phyloP scores from a whole-genome alignment of 1,140 invertebrate genomes.

The Cotesia typhae region DNA sequence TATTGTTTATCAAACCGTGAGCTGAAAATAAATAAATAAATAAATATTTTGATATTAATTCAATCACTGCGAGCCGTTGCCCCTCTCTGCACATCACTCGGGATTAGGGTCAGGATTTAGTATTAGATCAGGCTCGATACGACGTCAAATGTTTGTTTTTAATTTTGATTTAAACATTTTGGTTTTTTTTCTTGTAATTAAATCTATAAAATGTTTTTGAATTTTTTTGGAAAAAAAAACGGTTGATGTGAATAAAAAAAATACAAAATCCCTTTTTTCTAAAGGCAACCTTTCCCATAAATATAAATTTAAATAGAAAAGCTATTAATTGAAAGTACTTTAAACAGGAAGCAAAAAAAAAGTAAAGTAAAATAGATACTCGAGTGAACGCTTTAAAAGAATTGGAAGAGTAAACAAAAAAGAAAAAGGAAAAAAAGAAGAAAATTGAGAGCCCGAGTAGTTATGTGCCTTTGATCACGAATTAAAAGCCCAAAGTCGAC shows the following conservation, averaged over 20 bases:
- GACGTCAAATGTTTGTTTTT: no score
- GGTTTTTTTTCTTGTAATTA: no score
- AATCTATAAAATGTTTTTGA: no score
- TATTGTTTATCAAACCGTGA: neutral
- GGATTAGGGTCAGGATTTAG: no score
- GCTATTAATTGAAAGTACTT: neutral
- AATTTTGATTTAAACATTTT: no score
- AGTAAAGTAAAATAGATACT: neutral
- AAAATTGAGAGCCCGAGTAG: slow-evolving; percentile 24
- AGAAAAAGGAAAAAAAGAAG: slow-evolving; percentile 8
- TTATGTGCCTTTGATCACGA: slow-evolving; percentile 61
- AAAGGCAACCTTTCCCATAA: neutral
- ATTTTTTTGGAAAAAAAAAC: no score
- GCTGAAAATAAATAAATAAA: slow-evolving; percentile 29
- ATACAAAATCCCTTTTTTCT: neutral
- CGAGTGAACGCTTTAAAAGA: slow-evolving; percentile 1
- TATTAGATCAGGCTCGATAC: no score
- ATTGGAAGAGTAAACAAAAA: neutral
- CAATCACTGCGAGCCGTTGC: no score
- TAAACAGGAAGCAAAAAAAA: slow-evolving; percentile 11
- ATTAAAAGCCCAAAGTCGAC: slow-evolving; percentile 57
- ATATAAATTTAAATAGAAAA: slow-evolving; percentile 1
- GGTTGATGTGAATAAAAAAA: neutral
- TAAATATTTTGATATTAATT: neutral
- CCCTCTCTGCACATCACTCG: no score